Percentiles rank a stretch among this genome's conserved stretches.
Conservation (phyloP, 2,113 vertebrate genomes). For the Elaphurus davidianus region DNA sequence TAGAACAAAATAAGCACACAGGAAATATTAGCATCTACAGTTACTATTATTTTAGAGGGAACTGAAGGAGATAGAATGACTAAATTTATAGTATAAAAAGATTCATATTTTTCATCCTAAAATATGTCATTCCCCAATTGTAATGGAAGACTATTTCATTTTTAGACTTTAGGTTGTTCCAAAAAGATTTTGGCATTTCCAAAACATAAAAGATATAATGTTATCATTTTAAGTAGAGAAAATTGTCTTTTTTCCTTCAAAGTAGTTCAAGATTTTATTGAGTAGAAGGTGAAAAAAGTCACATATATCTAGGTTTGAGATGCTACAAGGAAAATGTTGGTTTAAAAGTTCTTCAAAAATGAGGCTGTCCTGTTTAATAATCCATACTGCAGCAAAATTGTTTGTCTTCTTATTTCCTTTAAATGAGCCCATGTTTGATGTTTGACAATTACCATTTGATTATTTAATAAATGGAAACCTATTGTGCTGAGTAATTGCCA, state of each 20-base stretch:
- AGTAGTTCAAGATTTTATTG: background rate
- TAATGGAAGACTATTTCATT: constrained; percentile 2
- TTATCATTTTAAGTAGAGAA: background rate
- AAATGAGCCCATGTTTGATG: background rate
- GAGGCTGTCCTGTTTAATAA: background rate
- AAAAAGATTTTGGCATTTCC: background rate
- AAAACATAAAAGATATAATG: constrained; percentile 21
- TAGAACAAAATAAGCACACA: background rate
- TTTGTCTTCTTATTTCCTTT: constrained; percentile 21
- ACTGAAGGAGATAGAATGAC: background rate
- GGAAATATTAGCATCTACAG: background rate
- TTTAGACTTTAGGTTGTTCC: constrained; percentile 4
- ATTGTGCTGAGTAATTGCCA: constrained; percentile 5
- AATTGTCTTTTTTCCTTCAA: background rate
- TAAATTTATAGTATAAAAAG: background rate
- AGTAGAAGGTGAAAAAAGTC: background rate
- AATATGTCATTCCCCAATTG: background rate
- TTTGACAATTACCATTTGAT: background rate
- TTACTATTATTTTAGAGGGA: background rate
- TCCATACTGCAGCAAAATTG: background rate
- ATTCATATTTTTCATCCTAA: background rate
- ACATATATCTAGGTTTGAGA: background rate
- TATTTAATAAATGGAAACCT: constrained; percentile 34
- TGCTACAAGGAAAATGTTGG: background rate
- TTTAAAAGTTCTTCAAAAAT: background rate